Percentiles rank a stretch among this genome's conserved stretches.
These are phyloP conservation scores for Dendrophyllia cribrosa DNA, from an alignment of 64 coral and sea anemone genomes.

Conservation along the genomic window DNA sequence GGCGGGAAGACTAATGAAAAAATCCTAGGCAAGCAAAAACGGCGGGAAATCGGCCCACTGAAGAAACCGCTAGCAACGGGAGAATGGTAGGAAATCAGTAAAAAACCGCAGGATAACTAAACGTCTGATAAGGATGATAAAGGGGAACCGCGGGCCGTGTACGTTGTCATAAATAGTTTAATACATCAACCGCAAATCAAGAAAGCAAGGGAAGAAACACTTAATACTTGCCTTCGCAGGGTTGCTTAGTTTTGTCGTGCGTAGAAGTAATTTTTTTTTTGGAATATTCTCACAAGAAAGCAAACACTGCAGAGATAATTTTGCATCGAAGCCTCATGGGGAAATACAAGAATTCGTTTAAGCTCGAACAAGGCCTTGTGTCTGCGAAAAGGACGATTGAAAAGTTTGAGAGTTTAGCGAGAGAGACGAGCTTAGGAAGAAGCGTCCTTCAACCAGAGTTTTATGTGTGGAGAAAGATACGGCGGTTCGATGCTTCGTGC, in stretches of 20 bases:
- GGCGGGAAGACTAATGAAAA: not conserved
- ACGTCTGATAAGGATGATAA: not conserved
- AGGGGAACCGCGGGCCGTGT: not conserved
- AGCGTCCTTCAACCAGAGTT: not conserved
- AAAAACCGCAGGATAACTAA: not conserved
- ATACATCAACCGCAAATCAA: not conserved
- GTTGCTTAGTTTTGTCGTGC: not conserved
- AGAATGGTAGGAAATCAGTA: no score
- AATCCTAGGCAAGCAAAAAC: not conserved
- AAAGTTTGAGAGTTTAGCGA: not conserved
- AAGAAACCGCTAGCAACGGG: no score
- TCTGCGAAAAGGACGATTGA: constrained; percentile 24
- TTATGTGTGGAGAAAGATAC: not conserved
- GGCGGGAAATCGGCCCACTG: not conserved
- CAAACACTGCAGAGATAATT: not conserved
- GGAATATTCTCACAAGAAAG: not conserved
- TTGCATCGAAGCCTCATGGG: not conserved
- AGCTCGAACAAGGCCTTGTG: not conserved
- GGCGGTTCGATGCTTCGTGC: constrained; percentile 14
- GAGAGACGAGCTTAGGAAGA: not conserved
- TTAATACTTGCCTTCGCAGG: not conserved
- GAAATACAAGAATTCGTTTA: not conserved
- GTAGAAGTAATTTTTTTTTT: not conserved
- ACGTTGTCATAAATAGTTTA: not conserved
- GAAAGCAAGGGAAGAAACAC: not conserved